Percentiles rank a stretch among this genome's conserved stretches.
Conservation (phyloP, 2,888 invertebrate species). For the Mesorhabditis spiculigera region DNA sequence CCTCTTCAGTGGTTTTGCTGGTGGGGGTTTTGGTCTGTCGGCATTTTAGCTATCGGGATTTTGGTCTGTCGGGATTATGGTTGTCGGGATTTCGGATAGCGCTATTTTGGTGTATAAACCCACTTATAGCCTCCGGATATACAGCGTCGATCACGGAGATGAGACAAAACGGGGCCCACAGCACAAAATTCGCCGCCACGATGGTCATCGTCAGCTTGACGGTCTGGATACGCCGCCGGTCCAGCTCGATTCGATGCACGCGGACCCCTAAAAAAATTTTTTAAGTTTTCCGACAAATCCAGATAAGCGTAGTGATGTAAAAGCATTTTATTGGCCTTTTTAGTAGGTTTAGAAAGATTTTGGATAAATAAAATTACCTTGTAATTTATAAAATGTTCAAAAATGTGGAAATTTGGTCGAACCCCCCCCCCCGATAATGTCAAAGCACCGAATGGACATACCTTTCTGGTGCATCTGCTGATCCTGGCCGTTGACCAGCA, state of each 20-base stretch:
- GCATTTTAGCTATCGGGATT: too few relatives aligned
- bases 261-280: slow-evolving; percentile 17
- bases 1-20: not conserved
- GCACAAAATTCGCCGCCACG: slow-evolving; percentile 69
- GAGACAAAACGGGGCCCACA: slow-evolving; percentile 69
- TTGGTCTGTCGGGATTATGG: too few relatives aligned
- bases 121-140: slow-evolving; percentile 60
- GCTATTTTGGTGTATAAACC: slow-evolving; percentile 31
- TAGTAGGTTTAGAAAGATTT: too few relatives aligned
- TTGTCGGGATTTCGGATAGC: not conserved
- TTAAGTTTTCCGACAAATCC: too few relatives aligned
- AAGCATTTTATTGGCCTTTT: too few relatives aligned
- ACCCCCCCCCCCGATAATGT: too few relatives aligned
- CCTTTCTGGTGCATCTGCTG: not conserved
- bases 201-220: slow-evolving; percentile 63
- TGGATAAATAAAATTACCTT: too few relatives aligned
- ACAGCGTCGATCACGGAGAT: slow-evolving; percentile 60
- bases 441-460: not conserved
- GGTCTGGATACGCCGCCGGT: slow-evolving; percentile 60
- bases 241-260: slow-evolving; percentile 37
- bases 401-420: too few relatives aligned
- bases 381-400: too few relatives aligned
- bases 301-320: too few relatives aligned
- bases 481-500: not conserved
- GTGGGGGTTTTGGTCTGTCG: not conserved